Percentiles rank a stretch among this genome's conserved stretches.
Conservation (phyloP, 2,888 invertebrate genomes). For the Polydrusus pterygomalis region DNA sequence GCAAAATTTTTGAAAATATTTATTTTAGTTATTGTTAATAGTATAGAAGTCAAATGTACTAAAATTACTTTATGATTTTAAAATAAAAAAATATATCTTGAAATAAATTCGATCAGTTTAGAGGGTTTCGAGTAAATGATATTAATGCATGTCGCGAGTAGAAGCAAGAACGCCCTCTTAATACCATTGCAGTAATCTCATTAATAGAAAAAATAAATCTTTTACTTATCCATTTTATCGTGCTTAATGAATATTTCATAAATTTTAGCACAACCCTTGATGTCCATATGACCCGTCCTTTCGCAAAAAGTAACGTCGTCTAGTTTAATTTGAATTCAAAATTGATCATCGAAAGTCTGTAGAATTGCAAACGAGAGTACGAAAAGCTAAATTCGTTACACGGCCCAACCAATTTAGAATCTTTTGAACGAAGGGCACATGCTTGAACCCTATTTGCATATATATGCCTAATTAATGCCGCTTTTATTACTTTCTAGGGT, state of each 20-base stretch:
- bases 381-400: slow-evolving; percentile 31
- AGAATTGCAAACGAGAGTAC: background rate
- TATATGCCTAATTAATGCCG: slow-evolving; percentile 28
- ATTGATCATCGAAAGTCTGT: slow-evolving; percentile 36
- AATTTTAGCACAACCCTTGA: slow-evolving; percentile 1
- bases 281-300: slow-evolving; percentile 15
- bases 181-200: too few relatives aligned
- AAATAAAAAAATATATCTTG: too few relatives aligned
- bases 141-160: too few relatives aligned
- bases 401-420: slow-evolving; percentile 27
- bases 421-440: slow-evolving; percentile 29
- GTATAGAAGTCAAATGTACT: too few relatives aligned
- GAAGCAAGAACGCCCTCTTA: too few relatives aligned
- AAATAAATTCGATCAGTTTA: too few relatives aligned
- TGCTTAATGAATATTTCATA: slow-evolving; percentile 9
- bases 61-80: too few relatives aligned
- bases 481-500: slow-evolving; percentile 22
- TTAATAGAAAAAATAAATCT: background rate
- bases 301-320: slow-evolving; percentile 23
- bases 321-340: slow-evolving; percentile 35
- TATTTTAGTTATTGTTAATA: too few relatives aligned
- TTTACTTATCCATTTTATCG: slow-evolving; percentile 9
- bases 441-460: slow-evolving; percentile 27
- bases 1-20: too few relatives aligned
- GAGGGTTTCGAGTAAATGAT: too few relatives aligned